Evolutionary conservation across 2,113 vertebrate species (phyloP).

Genomic region (Hemichromis elongatus): DNA sequence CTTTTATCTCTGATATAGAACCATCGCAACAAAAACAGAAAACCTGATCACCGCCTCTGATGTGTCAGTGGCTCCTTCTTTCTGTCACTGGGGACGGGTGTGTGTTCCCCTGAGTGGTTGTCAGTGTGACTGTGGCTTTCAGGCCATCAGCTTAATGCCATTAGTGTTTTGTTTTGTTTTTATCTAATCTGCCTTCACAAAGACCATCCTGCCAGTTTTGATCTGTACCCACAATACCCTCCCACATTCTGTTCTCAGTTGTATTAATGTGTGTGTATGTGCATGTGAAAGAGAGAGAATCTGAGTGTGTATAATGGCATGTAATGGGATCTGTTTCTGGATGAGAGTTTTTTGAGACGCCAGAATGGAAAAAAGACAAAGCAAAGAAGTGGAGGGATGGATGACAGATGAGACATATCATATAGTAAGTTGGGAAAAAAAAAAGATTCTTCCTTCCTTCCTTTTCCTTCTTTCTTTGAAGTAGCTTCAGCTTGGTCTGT

Average conservation of each 20-base stretch:
- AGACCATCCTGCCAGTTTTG: slow-evolving; percentile 28
- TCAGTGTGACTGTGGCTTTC: slow-evolving; percentile 59
- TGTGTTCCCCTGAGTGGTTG: slow-evolving; percentile 48
- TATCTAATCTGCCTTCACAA: slow-evolving; percentile 62
- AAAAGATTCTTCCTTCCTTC: background rate
- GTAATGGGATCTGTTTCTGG: slow-evolving; percentile 50
- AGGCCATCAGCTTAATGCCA: slow-evolving; percentile 58
- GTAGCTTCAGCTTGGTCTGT: background rate
- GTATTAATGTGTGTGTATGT: slow-evolving; percentile 9
- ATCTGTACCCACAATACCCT: slow-evolving; percentile 12
- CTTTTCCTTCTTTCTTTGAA: slow-evolving; percentile 24
- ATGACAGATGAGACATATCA: slow-evolving; percentile 32
- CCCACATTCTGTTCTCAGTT: background rate
- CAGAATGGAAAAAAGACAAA: background rate
- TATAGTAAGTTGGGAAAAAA: background rate
- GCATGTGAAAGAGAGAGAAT: slow-evolving; percentile 9
- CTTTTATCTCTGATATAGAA: slow-evolving; percentile 54
- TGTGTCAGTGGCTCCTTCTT: slow-evolving; percentile 57
- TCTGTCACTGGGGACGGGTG: slow-evolving; percentile 46
- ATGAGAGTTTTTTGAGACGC: slow-evolving; percentile 31
- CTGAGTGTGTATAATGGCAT: slow-evolving; percentile 32
- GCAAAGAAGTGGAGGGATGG: background rate
- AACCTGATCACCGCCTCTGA: slow-evolving; percentile 62
- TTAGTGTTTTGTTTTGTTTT: slow-evolving; percentile 42
- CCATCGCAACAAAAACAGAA: slow-evolving; percentile 49